Conservation (phyloP, 2,113 vertebrate genomes). For the Carollia perspicillata region DNA sequence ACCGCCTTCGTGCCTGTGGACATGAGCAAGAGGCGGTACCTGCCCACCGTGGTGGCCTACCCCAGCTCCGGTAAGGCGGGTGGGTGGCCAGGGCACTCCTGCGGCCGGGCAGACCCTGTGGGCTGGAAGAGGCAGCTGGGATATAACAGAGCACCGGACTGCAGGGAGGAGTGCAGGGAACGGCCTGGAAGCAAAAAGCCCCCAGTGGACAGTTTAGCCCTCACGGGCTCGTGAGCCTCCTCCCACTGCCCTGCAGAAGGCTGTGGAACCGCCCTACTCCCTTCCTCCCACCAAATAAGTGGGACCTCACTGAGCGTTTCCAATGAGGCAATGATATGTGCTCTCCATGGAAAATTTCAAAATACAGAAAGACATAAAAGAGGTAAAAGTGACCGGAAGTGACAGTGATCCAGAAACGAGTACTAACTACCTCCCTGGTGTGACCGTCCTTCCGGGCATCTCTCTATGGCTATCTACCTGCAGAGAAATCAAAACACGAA, state of each 20-base stretch:
- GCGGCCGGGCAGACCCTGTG: neutral
- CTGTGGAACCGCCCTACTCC: too few relatives aligned
- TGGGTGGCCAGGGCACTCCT: fast-evolving
- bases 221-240: fast-evolving
- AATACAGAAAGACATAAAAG: neutral
- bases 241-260: neutral
- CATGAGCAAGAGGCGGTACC: slow-evolving; percentile 89
- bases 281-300: neutral
- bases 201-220: fast-evolving
- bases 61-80: slow-evolving; percentile 81
- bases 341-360: neutral
- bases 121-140: neutral
- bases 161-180: neutral
- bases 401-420: neutral
- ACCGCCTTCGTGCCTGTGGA: slow-evolving; percentile 91
- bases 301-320: neutral
- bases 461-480: neutral
- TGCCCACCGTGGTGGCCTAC: slow-evolving; percentile 87
- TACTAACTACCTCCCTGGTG: neutral
- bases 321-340: neutral
- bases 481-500: neutral
- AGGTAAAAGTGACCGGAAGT: neutral
- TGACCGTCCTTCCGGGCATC: neutral
- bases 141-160: too few relatives aligned
- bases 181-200: neutral